Percentiles rank a stretch among this genome's conserved stretches.
Conservation (phyloP, 2,888 invertebrate species). For the Anoplius nigerrimus region DNA sequence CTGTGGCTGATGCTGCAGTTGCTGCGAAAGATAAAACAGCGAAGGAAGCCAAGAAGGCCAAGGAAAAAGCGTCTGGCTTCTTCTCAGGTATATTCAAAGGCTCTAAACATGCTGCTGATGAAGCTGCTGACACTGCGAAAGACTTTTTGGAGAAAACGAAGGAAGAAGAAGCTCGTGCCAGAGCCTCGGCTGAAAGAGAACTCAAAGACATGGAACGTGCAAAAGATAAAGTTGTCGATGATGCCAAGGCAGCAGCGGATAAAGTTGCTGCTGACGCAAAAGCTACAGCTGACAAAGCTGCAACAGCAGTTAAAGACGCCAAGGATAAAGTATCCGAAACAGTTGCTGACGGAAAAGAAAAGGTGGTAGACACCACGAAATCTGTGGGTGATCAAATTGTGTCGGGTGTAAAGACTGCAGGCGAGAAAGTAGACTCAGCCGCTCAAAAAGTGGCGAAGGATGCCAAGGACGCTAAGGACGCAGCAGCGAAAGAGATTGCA, state of each 20-base stretch:
- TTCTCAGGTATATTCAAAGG: slow-evolving; percentile 56
- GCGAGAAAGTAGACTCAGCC: slow-evolving; percentile 53
- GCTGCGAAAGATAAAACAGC: slow-evolving; percentile 36
- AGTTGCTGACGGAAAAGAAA: slow-evolving; percentile 3
- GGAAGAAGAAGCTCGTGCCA: slow-evolving; percentile 58
- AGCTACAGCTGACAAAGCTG: slow-evolving; percentile 36
- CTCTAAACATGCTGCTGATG: slow-evolving; percentile 49
- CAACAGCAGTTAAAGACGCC: slow-evolving; percentile 34
- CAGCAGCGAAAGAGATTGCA: slow-evolving; percentile 77
- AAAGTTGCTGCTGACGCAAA: neutral
- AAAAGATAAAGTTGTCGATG: slow-evolving; percentile 70
- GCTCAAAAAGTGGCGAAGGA: slow-evolving; percentile 42
- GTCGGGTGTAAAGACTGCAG: slow-evolving; percentile 53
- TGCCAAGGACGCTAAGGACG: slow-evolving; percentile 52
- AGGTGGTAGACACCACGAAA: slow-evolving; percentile 74
- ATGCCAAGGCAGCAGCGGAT: slow-evolving; percentile 74
- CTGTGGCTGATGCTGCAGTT: slow-evolving; percentile 32
- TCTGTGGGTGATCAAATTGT: slow-evolving; percentile 57
- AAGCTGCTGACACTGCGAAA: slow-evolving; percentile 60
- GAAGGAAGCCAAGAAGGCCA: slow-evolving; percentile 48
- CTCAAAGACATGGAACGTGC: slow-evolving; percentile 29
- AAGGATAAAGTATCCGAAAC: slow-evolving; percentile 27
- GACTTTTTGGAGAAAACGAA: slow-evolving; percentile 76
- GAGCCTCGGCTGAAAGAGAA: slow-evolving; percentile 47
- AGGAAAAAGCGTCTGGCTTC: slow-evolving; percentile 52